Percentiles rank a stretch among this genome's conserved stretches.
Evolutionary conservation across 1,140 invertebrate genomes (phyloP).

Genomic region (Spodoptera litura): DNA sequence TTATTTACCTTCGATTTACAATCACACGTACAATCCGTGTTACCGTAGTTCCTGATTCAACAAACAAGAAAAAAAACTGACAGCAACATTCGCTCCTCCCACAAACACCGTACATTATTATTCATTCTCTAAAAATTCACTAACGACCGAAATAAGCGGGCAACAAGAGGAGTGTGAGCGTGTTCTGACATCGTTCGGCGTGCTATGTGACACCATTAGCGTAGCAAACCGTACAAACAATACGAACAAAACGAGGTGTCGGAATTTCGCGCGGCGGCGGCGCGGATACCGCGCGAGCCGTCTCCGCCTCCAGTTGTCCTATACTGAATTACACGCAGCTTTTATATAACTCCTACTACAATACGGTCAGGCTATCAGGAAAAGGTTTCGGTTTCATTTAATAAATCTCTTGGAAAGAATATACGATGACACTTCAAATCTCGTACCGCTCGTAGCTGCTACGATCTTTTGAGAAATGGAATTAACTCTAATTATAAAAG

Average conservation of each 20-base stretch:
- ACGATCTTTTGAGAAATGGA: not conserved
- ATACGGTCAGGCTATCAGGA: not conserved
- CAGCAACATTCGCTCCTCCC: conserved; percentile 11
- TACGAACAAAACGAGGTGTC: conserved; percentile 64
- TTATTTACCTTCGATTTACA: no score
- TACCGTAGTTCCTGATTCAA: not conserved
- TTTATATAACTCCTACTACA: not conserved
- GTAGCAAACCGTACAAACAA: conserved; percentile 63
- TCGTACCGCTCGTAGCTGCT: not conserved
- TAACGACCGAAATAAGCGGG: conserved; percentile 61
- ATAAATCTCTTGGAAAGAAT: not conserved
- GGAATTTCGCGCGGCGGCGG: conserved; percentile 68
- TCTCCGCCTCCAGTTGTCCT: conserved; percentile 54
- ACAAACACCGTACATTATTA: conserved; percentile 48
- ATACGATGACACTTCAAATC: no score
- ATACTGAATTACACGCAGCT: conserved; percentile 12
- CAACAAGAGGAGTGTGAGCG: conserved; percentile 60
- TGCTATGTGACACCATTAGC: conserved; percentile 80
- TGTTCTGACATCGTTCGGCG: conserved; percentile 66
- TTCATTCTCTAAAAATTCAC: conserved; percentile 59
- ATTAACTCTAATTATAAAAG: not conserved
- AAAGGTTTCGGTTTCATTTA: not conserved
- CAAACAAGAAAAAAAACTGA: conserved; percentile 22
- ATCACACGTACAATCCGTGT: not conserved
- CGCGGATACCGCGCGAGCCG: conserved; percentile 54